Conservation (phyloP, 2,113 vertebrate genomes). For the Megaptera novaeangliae region DNA sequence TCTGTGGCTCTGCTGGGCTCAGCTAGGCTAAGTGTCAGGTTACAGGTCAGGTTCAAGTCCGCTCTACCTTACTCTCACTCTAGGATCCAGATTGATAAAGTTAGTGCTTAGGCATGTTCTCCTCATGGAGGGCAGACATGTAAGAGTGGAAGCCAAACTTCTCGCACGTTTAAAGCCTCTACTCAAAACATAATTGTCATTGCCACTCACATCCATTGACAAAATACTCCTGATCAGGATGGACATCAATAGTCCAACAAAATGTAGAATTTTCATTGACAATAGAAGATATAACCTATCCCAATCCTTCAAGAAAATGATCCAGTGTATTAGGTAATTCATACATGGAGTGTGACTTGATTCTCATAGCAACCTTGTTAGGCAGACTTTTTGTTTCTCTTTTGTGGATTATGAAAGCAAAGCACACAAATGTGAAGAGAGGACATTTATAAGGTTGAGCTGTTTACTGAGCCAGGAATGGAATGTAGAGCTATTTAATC, state of each 20-base stretch:
- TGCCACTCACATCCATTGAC: background rate
- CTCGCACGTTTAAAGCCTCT: background rate
- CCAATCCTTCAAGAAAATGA: background rate
- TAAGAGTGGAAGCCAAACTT: background rate
- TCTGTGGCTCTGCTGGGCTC: accelerated
- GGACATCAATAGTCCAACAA: background rate
- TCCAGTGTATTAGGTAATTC: background rate
- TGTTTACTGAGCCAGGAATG: background rate
- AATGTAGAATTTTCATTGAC: background rate
- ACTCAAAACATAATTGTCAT: background rate
- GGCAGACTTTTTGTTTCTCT: background rate
- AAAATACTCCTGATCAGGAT: background rate
- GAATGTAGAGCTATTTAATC: background rate
- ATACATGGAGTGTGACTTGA: background rate
- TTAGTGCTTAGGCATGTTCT: background rate
- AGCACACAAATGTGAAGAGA: background rate
- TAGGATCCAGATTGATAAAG: background rate
- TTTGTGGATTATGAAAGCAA: background rate
- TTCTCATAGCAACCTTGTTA: background rate
- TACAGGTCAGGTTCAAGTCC: background rate
- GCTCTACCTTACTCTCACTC: background rate
- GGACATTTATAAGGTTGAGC: background rate
- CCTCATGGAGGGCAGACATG: background rate
- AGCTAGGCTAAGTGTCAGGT: accelerated
- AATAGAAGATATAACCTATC: background rate